These are phyloP conservation scores for Augochlorella aurata DNA, from an alignment of 2,888 invertebrate species.

Conservation along the genomic window DNA sequence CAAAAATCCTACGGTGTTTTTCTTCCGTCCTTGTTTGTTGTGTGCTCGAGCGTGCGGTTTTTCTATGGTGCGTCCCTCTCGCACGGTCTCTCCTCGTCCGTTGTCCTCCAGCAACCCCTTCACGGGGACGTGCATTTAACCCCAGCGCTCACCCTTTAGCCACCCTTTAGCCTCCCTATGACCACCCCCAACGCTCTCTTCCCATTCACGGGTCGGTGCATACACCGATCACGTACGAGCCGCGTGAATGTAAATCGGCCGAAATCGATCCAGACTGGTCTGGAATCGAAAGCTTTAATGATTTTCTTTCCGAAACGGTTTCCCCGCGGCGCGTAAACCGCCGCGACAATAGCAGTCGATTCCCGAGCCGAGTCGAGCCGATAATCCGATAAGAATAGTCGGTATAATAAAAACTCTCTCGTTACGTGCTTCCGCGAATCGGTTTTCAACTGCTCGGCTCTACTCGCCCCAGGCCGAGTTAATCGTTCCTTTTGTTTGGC, in stretches of 20 bases:
- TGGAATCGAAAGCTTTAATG: slow-evolving; percentile 28
- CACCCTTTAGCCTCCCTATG: slow-evolving; percentile 34
- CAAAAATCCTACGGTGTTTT: slow-evolving; percentile 52
- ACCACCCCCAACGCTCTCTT: slow-evolving; percentile 45
- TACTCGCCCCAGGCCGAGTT: neutral
- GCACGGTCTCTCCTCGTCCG: slow-evolving; percentile 55
- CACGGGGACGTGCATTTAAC: slow-evolving; percentile 65
- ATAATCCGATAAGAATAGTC: slow-evolving; percentile 7
- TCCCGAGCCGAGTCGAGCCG: neutral
- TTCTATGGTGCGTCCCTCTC: slow-evolving; percentile 50
- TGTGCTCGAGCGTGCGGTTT: slow-evolving; percentile 43
- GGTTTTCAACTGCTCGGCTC: neutral
- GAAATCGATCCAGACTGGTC: slow-evolving; percentile 55
- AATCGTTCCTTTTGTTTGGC: neutral
- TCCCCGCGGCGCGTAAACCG: neutral
- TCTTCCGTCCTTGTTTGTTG: slow-evolving; percentile 46
- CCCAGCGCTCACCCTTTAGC: slow-evolving; percentile 55
- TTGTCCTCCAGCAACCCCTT: slow-evolving; percentile 66
- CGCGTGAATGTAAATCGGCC: slow-evolving; percentile 59
- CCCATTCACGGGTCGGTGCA: slow-evolving; percentile 66
- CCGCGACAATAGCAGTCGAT: neutral
- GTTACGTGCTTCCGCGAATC: neutral
- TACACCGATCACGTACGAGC: slow-evolving; percentile 57
- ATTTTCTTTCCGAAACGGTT: slow-evolving; percentile 23
- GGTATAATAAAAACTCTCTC: slow-evolving; percentile 4